Base-by-base conservation (phyloP, 2,113 vertebrate species). In the Callithrix jacchus region DNA sequence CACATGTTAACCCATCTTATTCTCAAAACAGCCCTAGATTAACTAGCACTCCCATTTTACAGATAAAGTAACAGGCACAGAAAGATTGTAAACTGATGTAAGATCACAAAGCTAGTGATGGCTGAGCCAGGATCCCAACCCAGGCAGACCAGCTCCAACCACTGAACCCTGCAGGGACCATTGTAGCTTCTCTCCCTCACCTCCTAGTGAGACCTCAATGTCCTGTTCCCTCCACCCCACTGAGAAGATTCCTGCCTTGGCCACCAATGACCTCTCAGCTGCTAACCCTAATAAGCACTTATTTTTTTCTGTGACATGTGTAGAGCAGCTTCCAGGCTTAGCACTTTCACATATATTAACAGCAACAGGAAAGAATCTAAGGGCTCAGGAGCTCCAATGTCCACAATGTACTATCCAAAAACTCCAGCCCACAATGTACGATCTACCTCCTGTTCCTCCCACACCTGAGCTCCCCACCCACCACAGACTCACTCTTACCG, bases 401-500 rank as follows among this genome's bases (percentile, higher is more conserved):
- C 35, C 25, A n/a, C n/a, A n/a, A n/a, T n/a, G n/a, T n/a, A n/a
- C n/a, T n/a, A n/a, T 47, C 35, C 25, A 71, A 12, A 56, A 42
- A n/a, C 8, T 3, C 54, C 18, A 66, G 93, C 45, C 25, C 18
- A 5, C 47, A 6, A 8, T 3, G 1, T 0, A 54, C 40, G 23
- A 5, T 2, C 37, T 23, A 45, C 5, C 8, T 45, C 47, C 79
- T 7, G 18, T 13, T 61, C 81, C 91, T 77, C 37, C 37, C 94
- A 77, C 27, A 52, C 54, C 2, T 9, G 1, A 0, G 3, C 1
- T 0, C 5, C 85, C 14, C 16, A 10, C 37, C 0, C 45, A 14
- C 56, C 2, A 52, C 13, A 0, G 2, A 25, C 45, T 76, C 70
- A 54, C 74, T 96, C 98, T 98, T 98, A 99, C 99, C 84, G 99